These are phyloP conservation scores for Otolemur crassicaudatus DNA, from an alignment of 2,797 vertebrate species.

Conservation along the genomic window DNA sequence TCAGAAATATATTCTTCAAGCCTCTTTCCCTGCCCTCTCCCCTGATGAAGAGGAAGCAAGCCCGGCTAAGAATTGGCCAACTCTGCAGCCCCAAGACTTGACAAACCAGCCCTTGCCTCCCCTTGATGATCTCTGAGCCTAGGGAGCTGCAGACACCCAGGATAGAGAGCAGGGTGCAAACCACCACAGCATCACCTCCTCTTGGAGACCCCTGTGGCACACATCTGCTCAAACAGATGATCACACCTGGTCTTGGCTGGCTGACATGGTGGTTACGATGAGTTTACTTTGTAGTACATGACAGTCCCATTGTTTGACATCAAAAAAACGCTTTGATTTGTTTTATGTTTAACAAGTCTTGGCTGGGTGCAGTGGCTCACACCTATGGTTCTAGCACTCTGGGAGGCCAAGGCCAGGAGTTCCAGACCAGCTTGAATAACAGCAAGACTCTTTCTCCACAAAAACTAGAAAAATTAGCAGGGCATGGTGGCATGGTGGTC, in stretches of 20 bases:
- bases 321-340: neutral
- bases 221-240: neutral
- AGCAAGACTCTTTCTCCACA: neutral
- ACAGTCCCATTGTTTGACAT: neutral
- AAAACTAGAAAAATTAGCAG: neutral
- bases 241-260: neutral
- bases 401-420: neutral
- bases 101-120: neutral
- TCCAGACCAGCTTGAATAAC: neutral
- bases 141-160: neutral
- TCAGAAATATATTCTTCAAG: constrained; percentile 46
- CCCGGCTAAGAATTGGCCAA: constrained; percentile 42
- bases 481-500: neutral
- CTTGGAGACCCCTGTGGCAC: neutral
- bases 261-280: neutral
- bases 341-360: neutral
- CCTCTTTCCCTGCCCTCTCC: constrained; percentile 45
- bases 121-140: neutral
- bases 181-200: neutral
- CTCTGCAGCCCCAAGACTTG: neutral
- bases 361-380: neutral
- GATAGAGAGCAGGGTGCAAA: neutral
- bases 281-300: neutral
- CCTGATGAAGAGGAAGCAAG: constrained; percentile 40
- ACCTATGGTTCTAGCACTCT: neutral